phyloP scores from a whole-genome alignment of 2,113 vertebrate genomes.

The Scortum barcoo region DNA sequence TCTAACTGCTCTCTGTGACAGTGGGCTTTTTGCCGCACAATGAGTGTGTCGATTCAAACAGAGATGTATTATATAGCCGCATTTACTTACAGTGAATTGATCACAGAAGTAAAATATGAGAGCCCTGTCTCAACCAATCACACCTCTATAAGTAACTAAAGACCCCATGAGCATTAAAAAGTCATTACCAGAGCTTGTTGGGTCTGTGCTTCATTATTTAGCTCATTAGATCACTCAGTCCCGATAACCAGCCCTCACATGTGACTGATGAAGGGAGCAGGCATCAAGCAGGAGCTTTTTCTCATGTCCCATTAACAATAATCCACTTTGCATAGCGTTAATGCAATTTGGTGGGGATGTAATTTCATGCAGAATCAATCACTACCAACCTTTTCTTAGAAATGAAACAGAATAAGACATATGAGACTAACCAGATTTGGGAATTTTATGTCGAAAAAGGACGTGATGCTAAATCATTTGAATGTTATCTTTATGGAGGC shows the following conservation, averaged over 20 bases:
- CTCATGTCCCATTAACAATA: slow-evolving; percentile 75
- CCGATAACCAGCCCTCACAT: slow-evolving; percentile 53
- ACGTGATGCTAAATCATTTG: slow-evolving; percentile 34
- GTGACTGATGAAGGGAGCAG: slow-evolving; percentile 65
- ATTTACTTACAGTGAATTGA: slow-evolving; percentile 24
- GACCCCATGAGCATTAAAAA: slow-evolving; percentile 67
- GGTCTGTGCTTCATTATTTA: slow-evolving; percentile 71
- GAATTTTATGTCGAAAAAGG: slow-evolving; percentile 42
- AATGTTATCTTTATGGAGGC: slow-evolving; percentile 38
- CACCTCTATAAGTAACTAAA: slow-evolving; percentile 54
- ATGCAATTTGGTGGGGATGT: slow-evolving; percentile 69
- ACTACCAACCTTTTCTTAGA: slow-evolving; percentile 52
- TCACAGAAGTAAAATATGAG: slow-evolving; percentile 35
- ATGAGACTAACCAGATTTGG: slow-evolving; percentile 43
- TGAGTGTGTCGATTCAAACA: not conserved
- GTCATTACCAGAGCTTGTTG: slow-evolving; percentile 67
- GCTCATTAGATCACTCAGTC: slow-evolving; percentile 71
- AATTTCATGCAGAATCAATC: slow-evolving; percentile 79
- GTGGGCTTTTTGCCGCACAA: not conserved
- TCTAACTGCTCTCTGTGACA: not conserved
- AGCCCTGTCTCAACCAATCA: slow-evolving; percentile 38
- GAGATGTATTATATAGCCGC: too few relatives aligned
- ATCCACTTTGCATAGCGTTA: slow-evolving; percentile 75
- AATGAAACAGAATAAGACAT: slow-evolving; percentile 43
- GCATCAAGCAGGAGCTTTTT: slow-evolving; percentile 58